Percentiles rank a stretch among this genome's conserved stretches.
These are phyloP conservation scores for Neogobius melanostomus DNA, from an alignment of 2,113 vertebrate species.

Conservation along the genomic window DNA sequence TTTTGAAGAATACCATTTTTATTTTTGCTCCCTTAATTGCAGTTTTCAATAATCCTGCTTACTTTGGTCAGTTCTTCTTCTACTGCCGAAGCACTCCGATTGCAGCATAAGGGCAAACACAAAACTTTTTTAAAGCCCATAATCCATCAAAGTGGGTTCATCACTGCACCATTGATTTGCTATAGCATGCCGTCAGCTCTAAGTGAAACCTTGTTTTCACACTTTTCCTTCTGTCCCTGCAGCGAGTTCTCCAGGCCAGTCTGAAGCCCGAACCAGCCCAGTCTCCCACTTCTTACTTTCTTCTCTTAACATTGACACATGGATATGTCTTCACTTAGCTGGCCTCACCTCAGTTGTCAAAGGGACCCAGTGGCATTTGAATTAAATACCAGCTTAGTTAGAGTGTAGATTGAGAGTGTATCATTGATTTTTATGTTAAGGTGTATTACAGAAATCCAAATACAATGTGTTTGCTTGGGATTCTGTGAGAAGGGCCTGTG, in stretches of 20 bases:
- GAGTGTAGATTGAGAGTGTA: constrained; percentile 8
- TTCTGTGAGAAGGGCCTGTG: constrained; percentile 17
- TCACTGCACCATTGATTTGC: too few relatives aligned
- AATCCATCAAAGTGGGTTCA: too few relatives aligned
- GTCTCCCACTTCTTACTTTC: neutral
- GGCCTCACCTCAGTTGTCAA: constrained; percentile 17
- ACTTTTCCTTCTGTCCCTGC: too few relatives aligned
- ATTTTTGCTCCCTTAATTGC: too few relatives aligned
- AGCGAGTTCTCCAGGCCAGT: too few relatives aligned
- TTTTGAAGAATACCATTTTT: too few relatives aligned
- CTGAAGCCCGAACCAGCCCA: too few relatives aligned
- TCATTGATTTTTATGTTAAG: constrained; percentile 27
- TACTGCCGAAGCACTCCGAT: too few relatives aligned
- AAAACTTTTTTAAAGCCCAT: too few relatives aligned
- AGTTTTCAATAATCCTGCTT: neutral
- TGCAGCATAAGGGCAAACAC: too few relatives aligned
- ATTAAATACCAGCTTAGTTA: constrained; percentile 12
- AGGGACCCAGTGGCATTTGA: constrained; percentile 8
- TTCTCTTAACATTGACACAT: neutral
- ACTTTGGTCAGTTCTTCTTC: neutral
- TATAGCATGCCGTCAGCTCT: too few relatives aligned
- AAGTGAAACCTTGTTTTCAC: too few relatives aligned
- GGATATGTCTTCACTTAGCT: neutral
- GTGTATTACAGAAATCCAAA: constrained; percentile 19
- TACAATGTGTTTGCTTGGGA: constrained; percentile 3